Evolutionary conservation across 1,140 invertebrate species (phyloP).

Genomic region (Diorhabda sublineata): DNA sequence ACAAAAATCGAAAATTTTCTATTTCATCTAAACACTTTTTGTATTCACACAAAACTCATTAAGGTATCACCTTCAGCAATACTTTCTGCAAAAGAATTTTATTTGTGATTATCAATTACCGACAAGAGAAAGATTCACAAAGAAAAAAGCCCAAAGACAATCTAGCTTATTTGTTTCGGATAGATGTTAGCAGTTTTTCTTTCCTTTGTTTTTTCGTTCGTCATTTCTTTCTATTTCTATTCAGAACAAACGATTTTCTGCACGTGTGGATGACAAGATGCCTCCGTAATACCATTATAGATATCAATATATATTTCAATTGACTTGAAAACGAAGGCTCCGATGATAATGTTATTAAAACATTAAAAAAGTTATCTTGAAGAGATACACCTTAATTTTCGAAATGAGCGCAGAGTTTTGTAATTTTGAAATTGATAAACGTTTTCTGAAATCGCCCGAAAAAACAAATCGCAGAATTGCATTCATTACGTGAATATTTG

Average conservation of each 20-base stretch:
- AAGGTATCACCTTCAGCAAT: background rate
- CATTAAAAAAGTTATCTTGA: background rate
- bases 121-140: background rate
- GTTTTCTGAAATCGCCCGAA: too few species aligned
- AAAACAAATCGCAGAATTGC: too few species aligned
- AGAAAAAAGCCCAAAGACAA: background rate
- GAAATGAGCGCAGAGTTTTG: too few species aligned
- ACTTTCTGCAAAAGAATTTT: conserved; percentile 3
- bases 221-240: background rate
- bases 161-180: background rate
- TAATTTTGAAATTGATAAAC: too few species aligned
- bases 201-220: background rate
- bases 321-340: background rate
- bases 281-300: background rate
- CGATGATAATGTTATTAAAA: background rate
- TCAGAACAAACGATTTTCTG: background rate
- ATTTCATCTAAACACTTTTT: too few species aligned
- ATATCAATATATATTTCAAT: background rate
- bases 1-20: too few species aligned
- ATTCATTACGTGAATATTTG: too few species aligned
- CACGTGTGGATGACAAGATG: conserved; percentile 1
- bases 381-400: too few species aligned
- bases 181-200: background rate
- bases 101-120: conserved; percentile 2
- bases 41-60: background rate